phyloP scores from a whole-genome alignment of 2,888 invertebrate species.

The Chrysotoxum bicinctum region DNA sequence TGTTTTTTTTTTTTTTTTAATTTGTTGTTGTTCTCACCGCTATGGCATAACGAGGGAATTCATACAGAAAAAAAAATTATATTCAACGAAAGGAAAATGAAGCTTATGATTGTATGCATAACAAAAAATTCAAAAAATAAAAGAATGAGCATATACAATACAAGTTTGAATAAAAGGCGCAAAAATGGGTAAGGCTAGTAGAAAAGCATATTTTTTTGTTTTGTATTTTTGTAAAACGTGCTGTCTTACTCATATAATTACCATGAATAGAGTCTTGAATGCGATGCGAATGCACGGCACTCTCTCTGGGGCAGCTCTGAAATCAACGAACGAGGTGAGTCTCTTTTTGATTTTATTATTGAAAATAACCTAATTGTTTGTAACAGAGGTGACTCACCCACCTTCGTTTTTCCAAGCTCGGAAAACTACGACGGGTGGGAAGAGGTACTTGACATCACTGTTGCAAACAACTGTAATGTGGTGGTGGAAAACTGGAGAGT shows the following conservation, averaged over 20 bases:
- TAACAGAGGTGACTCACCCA: no score
- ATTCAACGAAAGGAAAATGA: conserved; percentile 63
- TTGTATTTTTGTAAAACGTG: background rate
- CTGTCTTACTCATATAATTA: conserved; percentile 21
- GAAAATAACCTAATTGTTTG: no score
- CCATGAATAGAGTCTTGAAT: background rate
- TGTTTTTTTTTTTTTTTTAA: conserved; percentile 25
- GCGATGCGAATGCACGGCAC: no score
- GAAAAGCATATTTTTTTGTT: conserved; percentile 36
- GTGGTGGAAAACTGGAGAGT: no score
- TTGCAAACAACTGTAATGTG: no score
- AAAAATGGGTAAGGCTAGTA: conserved; percentile 45
- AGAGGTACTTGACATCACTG: no score
- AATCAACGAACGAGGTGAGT: no score
- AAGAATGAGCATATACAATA: conserved; percentile 33
- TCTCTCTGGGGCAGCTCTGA: no score
- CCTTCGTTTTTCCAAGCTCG: no score
- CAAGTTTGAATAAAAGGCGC: conserved; percentile 44
- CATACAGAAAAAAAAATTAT: conserved; percentile 31
- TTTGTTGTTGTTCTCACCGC: conserved; percentile 64
- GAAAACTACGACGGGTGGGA: no score
- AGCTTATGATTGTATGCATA: conserved; percentile 60
- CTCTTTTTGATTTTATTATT: no score
- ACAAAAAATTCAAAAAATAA: conserved; percentile 20
- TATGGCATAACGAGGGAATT: conserved; percentile 49